Percentiles rank a stretch among this genome's conserved stretches.
Evolutionary conservation across 2,113 vertebrate species (phyloP).

Genomic region (Catharus minimus): DNA sequence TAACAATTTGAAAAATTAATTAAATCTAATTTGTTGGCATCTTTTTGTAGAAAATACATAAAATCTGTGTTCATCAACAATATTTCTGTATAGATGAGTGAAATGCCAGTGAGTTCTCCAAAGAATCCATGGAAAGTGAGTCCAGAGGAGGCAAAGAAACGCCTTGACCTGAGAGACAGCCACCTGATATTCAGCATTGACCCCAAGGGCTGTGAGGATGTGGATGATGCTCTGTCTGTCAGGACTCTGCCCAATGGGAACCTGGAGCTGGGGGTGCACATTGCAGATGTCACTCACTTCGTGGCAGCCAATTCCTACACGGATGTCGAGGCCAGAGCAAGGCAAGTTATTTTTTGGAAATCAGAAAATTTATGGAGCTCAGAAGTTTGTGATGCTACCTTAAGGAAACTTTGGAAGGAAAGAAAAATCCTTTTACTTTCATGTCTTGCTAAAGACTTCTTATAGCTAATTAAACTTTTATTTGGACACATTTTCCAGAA

Average conservation of each 20-base stretch:
- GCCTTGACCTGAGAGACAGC: slow-evolving; percentile 75
- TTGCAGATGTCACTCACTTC: slow-evolving; percentile 94
- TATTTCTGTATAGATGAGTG: slow-evolving; percentile 79
- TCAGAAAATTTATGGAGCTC: neutral
- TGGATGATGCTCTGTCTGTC: slow-evolving; percentile 90
- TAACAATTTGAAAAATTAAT: neutral
- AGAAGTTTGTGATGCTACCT: neutral
- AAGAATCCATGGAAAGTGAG: slow-evolving; percentile 83
- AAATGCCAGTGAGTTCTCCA: slow-evolving; percentile 84
- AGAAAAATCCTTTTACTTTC: neutral
- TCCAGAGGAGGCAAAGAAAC: slow-evolving; percentile 60
- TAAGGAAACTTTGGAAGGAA: neutral
- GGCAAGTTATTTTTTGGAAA: slow-evolving; percentile 66
- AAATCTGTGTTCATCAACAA: neutral
- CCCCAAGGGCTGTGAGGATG: slow-evolving; percentile 91
- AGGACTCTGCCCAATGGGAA: slow-evolving; percentile 70
- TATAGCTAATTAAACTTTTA: neutral
- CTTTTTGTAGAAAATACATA: neutral
- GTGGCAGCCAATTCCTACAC: slow-evolving; percentile 84
- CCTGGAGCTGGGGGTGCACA: slow-evolving; percentile 94
- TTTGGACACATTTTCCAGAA: neutral
- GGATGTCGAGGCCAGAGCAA: slow-evolving; percentile 86
- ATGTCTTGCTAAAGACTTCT: neutral
- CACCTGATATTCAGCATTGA: slow-evolving; percentile 97
- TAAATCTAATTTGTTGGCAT: neutral